Evolutionary conservation across 2,113 vertebrate genomes (phyloP), one percentile per base, ranked within the genome.

Genomic region (Thamnophis sirtalis): DNA sequence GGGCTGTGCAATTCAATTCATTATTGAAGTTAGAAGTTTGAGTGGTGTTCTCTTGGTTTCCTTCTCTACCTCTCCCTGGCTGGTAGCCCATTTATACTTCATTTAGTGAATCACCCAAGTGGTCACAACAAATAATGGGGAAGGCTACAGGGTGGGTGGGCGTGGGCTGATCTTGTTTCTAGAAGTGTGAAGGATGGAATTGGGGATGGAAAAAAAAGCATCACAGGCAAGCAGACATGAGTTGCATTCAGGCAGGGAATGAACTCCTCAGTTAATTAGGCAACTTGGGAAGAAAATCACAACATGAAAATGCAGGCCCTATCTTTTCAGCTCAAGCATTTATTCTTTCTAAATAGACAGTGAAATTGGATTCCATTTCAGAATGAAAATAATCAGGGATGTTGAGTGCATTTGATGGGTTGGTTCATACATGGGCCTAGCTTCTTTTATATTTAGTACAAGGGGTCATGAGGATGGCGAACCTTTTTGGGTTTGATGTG

Each of bases 1-100:
- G 73, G 84, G 9, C 49, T 60, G 92, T 87, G 91, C 93, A 93
- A 84, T 95, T 95, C 93, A 94, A 96, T 93, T 96, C 92, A 95
- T 94, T 97, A 95, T 21, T 91, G 92, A 93, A 94, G 93, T 95
- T 95, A 95, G 50, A n/a, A 15, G 53, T 84, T 86, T 38, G 28
- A 93, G 17, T 50, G 10, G 90, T 56, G 91, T 89, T 43, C 13
- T 54, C 33, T 92, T 93, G 56, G 89, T 94, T 94, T 94, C 89
- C 95, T 93, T 94, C 0, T 0, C 5, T 94, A 89, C 90, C 5
- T 94, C 91, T 93, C 91, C 49, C 90, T 95, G 89, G 90, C 91
- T 87, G 56, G 43, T 43, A 94, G 26, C 53, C 93, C 91, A 80
- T 87, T 92, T 95, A 51, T 58, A 58, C 60, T 94, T 95, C 43